Conservation (phyloP, 2,113 vertebrate species). For the Tragelaphus scriptus region DNA sequence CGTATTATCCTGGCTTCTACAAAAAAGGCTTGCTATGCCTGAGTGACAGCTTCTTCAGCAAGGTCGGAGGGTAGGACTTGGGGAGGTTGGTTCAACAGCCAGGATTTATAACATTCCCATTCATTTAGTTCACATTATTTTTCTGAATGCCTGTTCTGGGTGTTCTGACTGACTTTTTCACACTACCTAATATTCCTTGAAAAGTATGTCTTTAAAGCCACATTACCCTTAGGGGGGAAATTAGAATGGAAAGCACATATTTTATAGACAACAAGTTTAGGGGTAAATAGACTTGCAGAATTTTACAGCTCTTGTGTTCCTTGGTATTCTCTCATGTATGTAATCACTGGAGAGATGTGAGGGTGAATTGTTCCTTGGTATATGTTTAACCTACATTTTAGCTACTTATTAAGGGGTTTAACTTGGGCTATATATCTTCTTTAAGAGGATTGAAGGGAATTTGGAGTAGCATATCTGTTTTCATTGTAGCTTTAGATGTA, state of each 20-base stretch:
- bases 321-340: conserved; percentile 20
- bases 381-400: conserved; percentile 34
- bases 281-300: neutral
- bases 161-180: neutral
- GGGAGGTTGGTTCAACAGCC: neutral
- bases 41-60: neutral
- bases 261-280: neutral
- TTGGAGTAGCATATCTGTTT: conserved; percentile 48
- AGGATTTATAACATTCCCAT: neutral
- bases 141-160: neutral
- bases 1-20: neutral
- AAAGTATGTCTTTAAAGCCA: neutral
- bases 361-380: conserved; percentile 28
- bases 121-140: neutral
- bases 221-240: neutral
- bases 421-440: neutral
- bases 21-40: neutral
- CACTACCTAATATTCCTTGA: neutral
- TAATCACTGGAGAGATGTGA: conserved; percentile 42
- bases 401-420: conserved; percentile 1
- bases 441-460: conserved; percentile 60
- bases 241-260: neutral
- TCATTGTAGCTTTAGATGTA: conserved; percentile 19
- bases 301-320: neutral
- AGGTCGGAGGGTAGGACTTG: neutral